These are phyloP conservation scores for Nannobrachium achirus DNA, from an alignment of 2,113 vertebrate species.

Conservation along the genomic window DNA sequence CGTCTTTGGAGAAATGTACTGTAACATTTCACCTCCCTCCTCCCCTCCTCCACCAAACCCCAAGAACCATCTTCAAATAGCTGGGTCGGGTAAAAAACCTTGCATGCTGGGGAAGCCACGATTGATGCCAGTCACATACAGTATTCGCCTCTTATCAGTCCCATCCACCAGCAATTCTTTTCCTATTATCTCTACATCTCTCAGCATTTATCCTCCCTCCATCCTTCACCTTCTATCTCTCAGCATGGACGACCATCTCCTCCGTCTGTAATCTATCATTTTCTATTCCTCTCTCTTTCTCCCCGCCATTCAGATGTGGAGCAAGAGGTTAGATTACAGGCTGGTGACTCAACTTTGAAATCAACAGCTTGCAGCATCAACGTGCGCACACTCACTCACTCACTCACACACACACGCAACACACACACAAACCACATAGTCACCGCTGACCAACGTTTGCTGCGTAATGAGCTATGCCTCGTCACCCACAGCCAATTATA, in stretches of 20 bases:
- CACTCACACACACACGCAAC: conserved; percentile 6
- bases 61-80: too few species aligned
- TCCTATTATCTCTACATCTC: conserved; percentile 22
- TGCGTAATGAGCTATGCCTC: conserved; percentile 43
- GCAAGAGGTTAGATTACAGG: conserved; percentile 14
- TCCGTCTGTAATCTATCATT: neutral
- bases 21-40: too few species aligned
- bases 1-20: too few species aligned
- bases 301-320: conserved; percentile 1
- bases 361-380: neutral
- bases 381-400: neutral
- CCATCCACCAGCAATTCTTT: conserved; percentile 4
- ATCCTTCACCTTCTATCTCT: neutral
- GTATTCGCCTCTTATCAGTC: conserved; percentile 20
- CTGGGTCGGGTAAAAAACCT: too few species aligned
- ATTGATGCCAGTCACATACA: conserved; percentile 9
- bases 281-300: neutral
- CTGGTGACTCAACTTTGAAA: neutral
- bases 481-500: conserved; percentile 41
- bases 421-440: neutral
- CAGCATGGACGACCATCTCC: neutral
- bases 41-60: too few species aligned
- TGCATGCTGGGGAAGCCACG: neutral
- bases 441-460: conserved; percentile 2
- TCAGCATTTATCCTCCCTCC: neutral